Percentiles rank a stretch among this genome's conserved stretches.
These are phyloP conservation scores for Platysteira castanea DNA, from an alignment of 2,113 vertebrate genomes.

Conservation along the genomic window DNA sequence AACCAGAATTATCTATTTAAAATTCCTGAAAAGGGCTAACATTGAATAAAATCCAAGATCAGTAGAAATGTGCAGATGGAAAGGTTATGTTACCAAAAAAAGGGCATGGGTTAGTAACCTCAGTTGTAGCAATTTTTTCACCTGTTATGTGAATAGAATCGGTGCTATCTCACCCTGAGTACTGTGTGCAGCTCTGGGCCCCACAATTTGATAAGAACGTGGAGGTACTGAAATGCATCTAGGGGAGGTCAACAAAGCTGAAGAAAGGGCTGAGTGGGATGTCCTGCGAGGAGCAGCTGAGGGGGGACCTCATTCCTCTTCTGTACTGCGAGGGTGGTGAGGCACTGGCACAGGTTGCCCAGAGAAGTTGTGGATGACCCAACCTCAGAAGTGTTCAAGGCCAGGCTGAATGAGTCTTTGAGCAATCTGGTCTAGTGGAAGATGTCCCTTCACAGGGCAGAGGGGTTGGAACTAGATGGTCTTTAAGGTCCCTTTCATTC, in stretches of 20 bases:
- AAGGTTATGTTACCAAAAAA: neutral
- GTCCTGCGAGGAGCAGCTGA: neutral
- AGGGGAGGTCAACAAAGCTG: neutral
- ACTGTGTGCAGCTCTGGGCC: neutral
- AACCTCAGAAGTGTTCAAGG: neutral
- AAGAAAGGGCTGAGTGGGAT: neutral
- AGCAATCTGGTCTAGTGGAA: neutral
- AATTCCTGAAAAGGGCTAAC: neutral
- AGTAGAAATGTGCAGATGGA: neutral
- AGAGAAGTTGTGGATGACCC: neutral
- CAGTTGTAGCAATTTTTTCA: neutral
- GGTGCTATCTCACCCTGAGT: rapidly evolving
- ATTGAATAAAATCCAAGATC: neutral
- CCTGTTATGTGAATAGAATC: neutral
- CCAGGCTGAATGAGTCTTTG: neutral
- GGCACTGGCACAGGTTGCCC: neutral
- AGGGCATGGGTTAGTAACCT: neutral
- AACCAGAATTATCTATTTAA: neutral
- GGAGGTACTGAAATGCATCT: rapidly evolving
- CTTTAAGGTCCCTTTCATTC: neutral
- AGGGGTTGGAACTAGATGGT: too few relatives aligned
- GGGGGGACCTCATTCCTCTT: rapidly evolving
- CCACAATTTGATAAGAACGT: rapidly evolving
- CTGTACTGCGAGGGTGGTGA: neutral
- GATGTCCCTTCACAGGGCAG: neutral